Evolutionary conservation across 2,888 invertebrate genomes (phyloP).

Genomic region (Gryllus longicercus): DNA sequence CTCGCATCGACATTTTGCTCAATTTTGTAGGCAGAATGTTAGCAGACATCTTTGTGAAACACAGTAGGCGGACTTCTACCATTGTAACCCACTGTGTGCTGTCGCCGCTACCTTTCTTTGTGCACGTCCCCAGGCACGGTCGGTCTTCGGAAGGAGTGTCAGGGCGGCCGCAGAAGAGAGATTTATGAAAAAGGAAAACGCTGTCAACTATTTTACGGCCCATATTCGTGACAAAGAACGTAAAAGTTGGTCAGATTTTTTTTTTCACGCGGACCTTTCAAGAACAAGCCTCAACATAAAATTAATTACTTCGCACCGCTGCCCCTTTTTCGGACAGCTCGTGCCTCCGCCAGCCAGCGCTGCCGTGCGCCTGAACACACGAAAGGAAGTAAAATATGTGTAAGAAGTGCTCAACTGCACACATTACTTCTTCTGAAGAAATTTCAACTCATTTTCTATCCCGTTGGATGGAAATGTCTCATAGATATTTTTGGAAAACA

Average conservation of each 20-base stretch:
- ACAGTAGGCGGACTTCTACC: too few species aligned
- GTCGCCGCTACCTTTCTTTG: background rate
- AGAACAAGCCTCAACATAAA: constrained; percentile 6
- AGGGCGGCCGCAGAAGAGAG: background rate
- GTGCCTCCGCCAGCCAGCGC: background rate
- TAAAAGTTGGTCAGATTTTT: constrained; percentile 10
- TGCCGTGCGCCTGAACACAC: too few species aligned
- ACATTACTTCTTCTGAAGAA: too few species aligned
- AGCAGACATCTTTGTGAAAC: too few species aligned
- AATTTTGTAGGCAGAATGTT: too few species aligned
- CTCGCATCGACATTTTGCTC: too few species aligned
- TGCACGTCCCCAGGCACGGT: background rate
- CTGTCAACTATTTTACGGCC: constrained; percentile 1
- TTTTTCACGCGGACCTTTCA: background rate
- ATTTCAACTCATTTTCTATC: too few species aligned
- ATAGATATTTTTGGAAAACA: too few species aligned
- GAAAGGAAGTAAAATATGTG: too few species aligned
- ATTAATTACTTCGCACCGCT: background rate
- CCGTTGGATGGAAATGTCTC: too few species aligned
- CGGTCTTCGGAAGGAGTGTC: background rate
- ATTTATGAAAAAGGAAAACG: constrained; percentile 17
- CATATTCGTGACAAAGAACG: constrained; percentile 8
- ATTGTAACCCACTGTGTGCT: too few species aligned
- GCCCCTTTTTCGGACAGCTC: background rate
- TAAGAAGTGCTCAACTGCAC: too few species aligned